phyloP scores from a whole-genome alignment of 1,140 invertebrate genomes.

The Anadara kagoshimensis region DNA sequence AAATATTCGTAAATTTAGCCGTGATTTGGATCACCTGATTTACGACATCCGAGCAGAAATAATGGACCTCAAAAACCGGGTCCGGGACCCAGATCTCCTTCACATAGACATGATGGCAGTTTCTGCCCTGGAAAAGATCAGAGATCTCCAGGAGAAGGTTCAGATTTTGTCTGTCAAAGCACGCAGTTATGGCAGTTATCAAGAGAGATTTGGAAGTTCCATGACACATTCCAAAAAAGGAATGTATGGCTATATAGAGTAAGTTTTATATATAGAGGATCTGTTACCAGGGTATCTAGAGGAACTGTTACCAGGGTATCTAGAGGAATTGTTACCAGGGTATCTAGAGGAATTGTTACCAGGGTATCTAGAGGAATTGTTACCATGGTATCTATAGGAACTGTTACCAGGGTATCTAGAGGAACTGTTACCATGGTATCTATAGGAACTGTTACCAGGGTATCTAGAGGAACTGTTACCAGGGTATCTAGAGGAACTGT shows the following conservation, averaged over 20 bases:
- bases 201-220: conserved; percentile 72
- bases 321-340: too few species aligned
- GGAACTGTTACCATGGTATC: too few species aligned
- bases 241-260: conserved; percentile 58
- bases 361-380: too few species aligned
- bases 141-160: conserved; percentile 66
- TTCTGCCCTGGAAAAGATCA: conserved; percentile 67
- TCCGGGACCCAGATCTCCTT: conserved; percentile 69
- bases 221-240: conserved; percentile 60
- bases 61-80: conserved; percentile 65
- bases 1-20: conserved; percentile 72
- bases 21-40: conserved; percentile 68
- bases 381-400: too few species aligned
- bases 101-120: conserved; percentile 65
- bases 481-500: too few species aligned
- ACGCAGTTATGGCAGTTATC: conserved; percentile 70
- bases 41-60: conserved; percentile 62
- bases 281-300: neutral
- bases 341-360: too few species aligned
- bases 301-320: too few species aligned
- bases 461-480: too few species aligned
- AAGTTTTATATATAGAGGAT: conserved; percentile 31
- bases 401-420: too few species aligned
- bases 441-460: too few species aligned
- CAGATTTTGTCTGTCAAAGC: conserved; percentile 63